Percentiles rank a stretch among this genome's conserved stretches.
phyloP scores from a whole-genome alignment of 2,888 invertebrate genomes.

The Chaetoderma sp. region DNA sequence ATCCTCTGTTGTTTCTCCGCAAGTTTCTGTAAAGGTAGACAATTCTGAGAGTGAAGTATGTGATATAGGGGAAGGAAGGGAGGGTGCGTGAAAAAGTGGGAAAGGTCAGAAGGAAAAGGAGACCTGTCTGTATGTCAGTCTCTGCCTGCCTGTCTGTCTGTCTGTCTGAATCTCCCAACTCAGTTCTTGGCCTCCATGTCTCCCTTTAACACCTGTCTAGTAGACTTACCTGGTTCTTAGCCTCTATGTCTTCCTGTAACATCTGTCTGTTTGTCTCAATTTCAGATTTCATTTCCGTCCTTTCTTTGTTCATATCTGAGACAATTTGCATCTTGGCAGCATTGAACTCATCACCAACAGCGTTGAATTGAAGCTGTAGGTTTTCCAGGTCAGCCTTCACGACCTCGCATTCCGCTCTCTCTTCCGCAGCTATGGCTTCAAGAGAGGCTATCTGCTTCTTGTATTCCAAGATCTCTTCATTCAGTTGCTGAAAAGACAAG shows the following conservation, averaged over 20 bases:
- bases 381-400: slow-evolving; percentile 58
- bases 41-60: too few species aligned
- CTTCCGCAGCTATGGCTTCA: slow-evolving; percentile 51
- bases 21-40: slow-evolving; percentile 41
- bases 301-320: slow-evolving; percentile 45
- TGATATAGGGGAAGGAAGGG: background rate
- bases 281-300: slow-evolving; percentile 42
- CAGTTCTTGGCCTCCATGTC: too few species aligned
- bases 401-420: slow-evolving; percentile 49
- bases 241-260: slow-evolving; percentile 46
- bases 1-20: slow-evolving; percentile 39
- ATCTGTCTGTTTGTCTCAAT: slow-evolving; percentile 40
- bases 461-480: slow-evolving; percentile 23
- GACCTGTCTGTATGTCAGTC: background rate
- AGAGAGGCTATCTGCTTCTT: slow-evolving; percentile 45
- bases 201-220: too few species aligned
- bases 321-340: too few species aligned
- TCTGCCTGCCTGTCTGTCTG: too few species aligned
- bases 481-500: slow-evolving; percentile 20
- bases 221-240: slow-evolving; percentile 48
- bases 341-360: slow-evolving; percentile 37
- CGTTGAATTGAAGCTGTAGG: slow-evolving; percentile 48
- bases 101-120: too few species aligned
- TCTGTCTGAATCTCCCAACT: too few species aligned
- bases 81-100: too few species aligned